These are phyloP conservation scores for Okamejei kenojei DNA, from an alignment of 2,797 vertebrate species.

Conservation along the genomic window DNA sequence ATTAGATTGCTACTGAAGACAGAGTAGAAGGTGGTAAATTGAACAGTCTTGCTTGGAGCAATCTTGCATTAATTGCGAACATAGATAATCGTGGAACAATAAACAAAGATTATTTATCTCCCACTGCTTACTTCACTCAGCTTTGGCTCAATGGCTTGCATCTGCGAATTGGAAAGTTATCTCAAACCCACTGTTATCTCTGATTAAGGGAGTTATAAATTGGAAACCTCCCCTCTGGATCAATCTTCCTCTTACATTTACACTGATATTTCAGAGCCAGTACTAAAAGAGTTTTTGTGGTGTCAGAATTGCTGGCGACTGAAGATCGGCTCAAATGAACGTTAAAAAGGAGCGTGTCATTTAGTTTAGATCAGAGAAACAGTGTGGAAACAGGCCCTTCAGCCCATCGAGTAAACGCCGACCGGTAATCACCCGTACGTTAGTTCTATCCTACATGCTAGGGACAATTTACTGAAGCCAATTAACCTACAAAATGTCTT, in stretches of 20 bases:
- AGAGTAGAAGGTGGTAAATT: neutral
- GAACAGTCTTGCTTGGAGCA: neutral
- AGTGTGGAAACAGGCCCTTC: too few relatives aligned
- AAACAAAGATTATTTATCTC: neutral
- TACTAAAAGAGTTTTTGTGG: neutral
- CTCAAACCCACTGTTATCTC: neutral
- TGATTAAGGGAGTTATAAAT: neutral
- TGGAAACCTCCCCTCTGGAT: neutral
- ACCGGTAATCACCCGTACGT: too few relatives aligned
- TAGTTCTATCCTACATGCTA: too few relatives aligned
- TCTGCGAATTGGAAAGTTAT: neutral
- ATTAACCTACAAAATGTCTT: too few relatives aligned
- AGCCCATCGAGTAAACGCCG: too few relatives aligned
- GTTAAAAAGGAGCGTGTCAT: neutral
- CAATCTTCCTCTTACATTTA: too few relatives aligned
- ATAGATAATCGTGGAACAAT: neutral
- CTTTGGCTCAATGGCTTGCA: neutral
- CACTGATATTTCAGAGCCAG: neutral
- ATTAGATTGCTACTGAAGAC: neutral
- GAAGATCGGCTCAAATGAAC: neutral
- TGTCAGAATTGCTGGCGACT: neutral
- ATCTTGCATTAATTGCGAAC: neutral
- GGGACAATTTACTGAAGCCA: too few relatives aligned
- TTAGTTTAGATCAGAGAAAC: too few relatives aligned
- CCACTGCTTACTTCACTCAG: neutral